Conservation (phyloP, 2,113 vertebrate genomes). For the Laticauda colubrina region DNA sequence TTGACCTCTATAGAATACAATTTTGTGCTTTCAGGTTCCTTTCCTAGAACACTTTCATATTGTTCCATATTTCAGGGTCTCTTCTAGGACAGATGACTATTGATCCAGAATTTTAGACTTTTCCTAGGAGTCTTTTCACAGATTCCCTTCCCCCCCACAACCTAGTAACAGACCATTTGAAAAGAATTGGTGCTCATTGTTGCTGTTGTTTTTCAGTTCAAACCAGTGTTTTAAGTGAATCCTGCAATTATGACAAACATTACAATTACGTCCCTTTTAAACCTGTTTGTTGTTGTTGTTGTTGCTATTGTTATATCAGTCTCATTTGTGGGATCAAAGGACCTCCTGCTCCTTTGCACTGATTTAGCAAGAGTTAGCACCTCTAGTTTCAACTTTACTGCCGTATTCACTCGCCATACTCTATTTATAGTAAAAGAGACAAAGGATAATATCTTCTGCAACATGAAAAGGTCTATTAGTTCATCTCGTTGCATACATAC, state of each 20-base stretch:
- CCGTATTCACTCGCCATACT: constrained; percentile 20
- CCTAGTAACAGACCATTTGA: not conserved
- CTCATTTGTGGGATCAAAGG: constrained; percentile 39
- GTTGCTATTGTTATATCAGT: not conserved
- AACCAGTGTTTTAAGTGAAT: not conserved
- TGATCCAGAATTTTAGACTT: not conserved
- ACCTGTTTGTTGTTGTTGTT: constrained; percentile 31
- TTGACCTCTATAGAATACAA: not conserved
- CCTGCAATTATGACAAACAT: constrained; percentile 49
- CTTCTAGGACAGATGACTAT: not conserved
- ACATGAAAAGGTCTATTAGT: constrained; percentile 34
- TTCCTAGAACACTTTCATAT: not conserved
- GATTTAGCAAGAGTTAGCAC: constrained; percentile 46
- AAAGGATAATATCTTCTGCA: constrained; percentile 52
- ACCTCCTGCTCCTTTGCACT: constrained; percentile 37
- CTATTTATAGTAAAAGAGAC: constrained; percentile 47
- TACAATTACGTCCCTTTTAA: constrained; percentile 31
- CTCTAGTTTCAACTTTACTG: constrained; percentile 40
- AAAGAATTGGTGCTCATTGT: not conserved
- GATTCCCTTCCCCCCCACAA: not conserved
- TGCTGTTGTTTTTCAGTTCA: not conserved
- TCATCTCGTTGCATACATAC: constrained; percentile 50
- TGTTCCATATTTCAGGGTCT: not conserved
- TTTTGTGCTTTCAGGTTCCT: too few species aligned
- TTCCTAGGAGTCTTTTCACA: not conserved